Conservation (phyloP, 2,888 invertebrate species). For the Sabellastarte sp. region DNA sequence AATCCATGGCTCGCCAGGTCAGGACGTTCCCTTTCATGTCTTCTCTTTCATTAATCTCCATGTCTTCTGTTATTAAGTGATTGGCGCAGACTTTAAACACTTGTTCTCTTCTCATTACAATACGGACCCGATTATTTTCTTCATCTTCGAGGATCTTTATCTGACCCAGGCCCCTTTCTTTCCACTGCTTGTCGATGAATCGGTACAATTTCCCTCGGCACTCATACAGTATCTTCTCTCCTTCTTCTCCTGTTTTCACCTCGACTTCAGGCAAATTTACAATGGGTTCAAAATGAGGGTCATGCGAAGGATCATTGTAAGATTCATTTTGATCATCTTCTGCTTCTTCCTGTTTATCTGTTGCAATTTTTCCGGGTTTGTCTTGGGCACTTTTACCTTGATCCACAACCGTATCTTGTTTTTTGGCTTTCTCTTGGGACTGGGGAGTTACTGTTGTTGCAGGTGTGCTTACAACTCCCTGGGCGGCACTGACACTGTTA, state of each 20-base stretch:
- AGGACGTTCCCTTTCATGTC: slow-evolving; percentile 62
- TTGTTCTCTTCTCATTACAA: slow-evolving; percentile 80
- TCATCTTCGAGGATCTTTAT: slow-evolving; percentile 71
- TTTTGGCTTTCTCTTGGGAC: no score
- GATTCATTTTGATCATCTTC: no score
- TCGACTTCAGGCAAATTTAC: slow-evolving; percentile 80
- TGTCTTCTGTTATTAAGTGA: slow-evolving; percentile 74
- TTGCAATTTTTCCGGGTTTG: no score
- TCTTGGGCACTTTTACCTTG: no score
- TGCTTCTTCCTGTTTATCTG: no score
- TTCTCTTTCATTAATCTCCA: slow-evolving; percentile 65
- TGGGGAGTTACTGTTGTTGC: no score
- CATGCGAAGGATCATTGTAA: background rate
- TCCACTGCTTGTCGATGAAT: slow-evolving; percentile 77
- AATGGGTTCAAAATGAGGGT: slow-evolving; percentile 73
- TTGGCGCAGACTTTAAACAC: slow-evolving; percentile 86
- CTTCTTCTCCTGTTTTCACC: slow-evolving; percentile 82
- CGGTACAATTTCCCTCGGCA: slow-evolving; percentile 78
- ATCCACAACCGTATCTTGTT: no score
- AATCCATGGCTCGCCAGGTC: slow-evolving; percentile 66
- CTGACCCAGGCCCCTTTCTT: slow-evolving; percentile 83
- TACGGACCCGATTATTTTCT: slow-evolving; percentile 57
- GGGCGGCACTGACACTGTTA: no score
- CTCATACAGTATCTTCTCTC: slow-evolving; percentile 80
- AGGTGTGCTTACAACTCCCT: no score